phyloP scores from a whole-genome alignment of 2,888 invertebrate species.

The Leucania comma region DNA sequence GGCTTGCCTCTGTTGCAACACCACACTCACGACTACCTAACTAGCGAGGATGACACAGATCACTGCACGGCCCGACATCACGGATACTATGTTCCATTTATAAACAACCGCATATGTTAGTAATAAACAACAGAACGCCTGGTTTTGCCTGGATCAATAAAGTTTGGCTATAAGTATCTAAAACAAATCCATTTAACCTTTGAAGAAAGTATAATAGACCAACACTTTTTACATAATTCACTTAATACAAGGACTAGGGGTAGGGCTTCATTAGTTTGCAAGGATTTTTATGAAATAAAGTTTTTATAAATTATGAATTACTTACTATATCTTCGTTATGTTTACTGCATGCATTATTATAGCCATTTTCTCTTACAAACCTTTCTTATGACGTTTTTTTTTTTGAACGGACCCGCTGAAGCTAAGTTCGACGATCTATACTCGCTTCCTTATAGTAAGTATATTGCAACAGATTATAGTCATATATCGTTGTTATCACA shows the following conservation, averaged over 20 bases:
- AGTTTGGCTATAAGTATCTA: not conserved
- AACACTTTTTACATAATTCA: not conserved
- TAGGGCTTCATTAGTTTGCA: no score
- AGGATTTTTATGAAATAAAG: no score
- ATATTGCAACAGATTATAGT: not conserved
- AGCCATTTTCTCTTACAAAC: not conserved
- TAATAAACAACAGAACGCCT: constrained; percentile 42
- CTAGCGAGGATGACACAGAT: constrained; percentile 78
- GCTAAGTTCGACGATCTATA: no score
- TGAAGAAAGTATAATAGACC: not conserved
- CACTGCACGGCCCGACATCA: constrained; percentile 73
- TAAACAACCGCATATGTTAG: constrained; percentile 61
- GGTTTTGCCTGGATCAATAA: constrained; percentile 35
- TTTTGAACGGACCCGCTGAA: not conserved
- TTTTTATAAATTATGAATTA: no score
- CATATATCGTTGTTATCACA: constrained; percentile 8
- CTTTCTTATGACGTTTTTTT: not conserved
- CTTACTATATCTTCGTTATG: no score
- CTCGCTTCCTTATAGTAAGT: not conserved
- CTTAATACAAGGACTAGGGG: no score
- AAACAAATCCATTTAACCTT: not conserved
- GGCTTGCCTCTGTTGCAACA: constrained; percentile 69
- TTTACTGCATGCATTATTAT: not conserved
- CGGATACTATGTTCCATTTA: constrained; percentile 72
- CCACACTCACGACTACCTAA: constrained; percentile 74